Evolutionary conservation across 1,140 invertebrate genomes (phyloP).

Genomic region (Maconellicoccus hirsutus): DNA sequence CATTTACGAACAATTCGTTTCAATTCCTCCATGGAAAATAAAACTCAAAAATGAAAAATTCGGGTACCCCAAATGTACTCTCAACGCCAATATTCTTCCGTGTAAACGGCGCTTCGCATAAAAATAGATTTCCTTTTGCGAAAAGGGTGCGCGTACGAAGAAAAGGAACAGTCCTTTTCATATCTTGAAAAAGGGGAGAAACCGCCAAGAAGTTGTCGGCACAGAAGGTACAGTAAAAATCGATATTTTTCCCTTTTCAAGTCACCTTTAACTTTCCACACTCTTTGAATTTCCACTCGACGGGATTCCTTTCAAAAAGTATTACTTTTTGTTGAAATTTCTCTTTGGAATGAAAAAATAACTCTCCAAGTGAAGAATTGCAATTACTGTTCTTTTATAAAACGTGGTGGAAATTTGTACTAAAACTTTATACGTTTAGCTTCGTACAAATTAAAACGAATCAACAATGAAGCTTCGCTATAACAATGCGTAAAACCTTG

Average conservation of each 20-base stretch:
- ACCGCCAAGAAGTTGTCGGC: not conserved
- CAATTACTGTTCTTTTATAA: no score
- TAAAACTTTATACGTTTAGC: no score
- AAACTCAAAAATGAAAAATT: no score
- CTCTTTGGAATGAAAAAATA: not conserved
- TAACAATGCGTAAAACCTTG: not conserved
- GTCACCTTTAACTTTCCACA: not conserved
- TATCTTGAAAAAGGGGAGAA: slow-evolving; percentile 17
- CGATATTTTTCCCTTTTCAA: slow-evolving; percentile 16
- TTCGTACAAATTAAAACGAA: not conserved
- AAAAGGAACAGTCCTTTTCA: not conserved
- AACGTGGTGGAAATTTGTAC: no score
- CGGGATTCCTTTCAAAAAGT: not conserved
- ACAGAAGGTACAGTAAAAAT: slow-evolving; percentile 18
- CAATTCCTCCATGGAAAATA: no score
- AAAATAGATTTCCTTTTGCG: slow-evolving; percentile 16
- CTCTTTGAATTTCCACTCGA: slow-evolving; percentile 4
- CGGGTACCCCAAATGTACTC: no score
- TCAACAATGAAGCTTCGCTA: slow-evolving; percentile 4
- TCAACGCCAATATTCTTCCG: not conserved
- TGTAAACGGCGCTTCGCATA: not conserved
- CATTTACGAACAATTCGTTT: no score
- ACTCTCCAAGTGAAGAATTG: no score
- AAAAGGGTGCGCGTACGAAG: slow-evolving; percentile 8
- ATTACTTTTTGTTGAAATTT: not conserved